These are phyloP conservation scores for Musca vetustissima DNA, from an alignment of 1,140 invertebrate species.

Conservation along the genomic window DNA sequence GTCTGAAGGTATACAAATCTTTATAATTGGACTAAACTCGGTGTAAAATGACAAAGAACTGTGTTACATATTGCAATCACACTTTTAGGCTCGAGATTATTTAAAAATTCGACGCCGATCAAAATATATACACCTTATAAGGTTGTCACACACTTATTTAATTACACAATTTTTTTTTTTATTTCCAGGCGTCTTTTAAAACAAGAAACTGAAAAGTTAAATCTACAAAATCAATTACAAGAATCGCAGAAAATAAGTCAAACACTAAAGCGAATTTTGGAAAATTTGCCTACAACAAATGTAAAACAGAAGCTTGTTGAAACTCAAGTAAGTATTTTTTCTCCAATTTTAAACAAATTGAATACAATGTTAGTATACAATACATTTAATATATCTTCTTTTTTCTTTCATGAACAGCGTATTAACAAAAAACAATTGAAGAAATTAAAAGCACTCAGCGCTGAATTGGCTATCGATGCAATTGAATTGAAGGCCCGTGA, in stretches of 20 bases:
- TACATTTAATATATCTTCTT: too few species aligned
- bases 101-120: too few species aligned
- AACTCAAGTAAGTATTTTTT: constrained; percentile 27
- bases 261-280: constrained; percentile 37
- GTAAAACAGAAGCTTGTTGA: constrained; percentile 41
- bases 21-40: too few species aligned
- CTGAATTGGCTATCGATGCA: constrained; percentile 43
- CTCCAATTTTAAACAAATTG: too few species aligned
- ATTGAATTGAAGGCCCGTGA: constrained; percentile 43
- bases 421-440: constrained; percentile 30
- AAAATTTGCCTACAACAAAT: constrained; percentile 41
- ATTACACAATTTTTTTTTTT: not conserved
- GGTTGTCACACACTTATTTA: too few species aligned
- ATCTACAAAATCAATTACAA: constrained; percentile 34
- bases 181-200: constrained; percentile 37
- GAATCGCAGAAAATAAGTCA: constrained; percentile 38
- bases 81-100: too few species aligned
- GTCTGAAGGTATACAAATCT: too few species aligned
- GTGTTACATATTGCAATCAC: too few species aligned
- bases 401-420: constrained; percentile 30
- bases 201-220: constrained; percentile 40
- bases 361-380: too few species aligned
- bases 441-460: constrained; percentile 36
- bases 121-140: too few species aligned
- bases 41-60: too few species aligned